Evolutionary conservation across 1,140 invertebrate species (phyloP).

Genomic region (Lamellibrachia luymesi): DNA sequence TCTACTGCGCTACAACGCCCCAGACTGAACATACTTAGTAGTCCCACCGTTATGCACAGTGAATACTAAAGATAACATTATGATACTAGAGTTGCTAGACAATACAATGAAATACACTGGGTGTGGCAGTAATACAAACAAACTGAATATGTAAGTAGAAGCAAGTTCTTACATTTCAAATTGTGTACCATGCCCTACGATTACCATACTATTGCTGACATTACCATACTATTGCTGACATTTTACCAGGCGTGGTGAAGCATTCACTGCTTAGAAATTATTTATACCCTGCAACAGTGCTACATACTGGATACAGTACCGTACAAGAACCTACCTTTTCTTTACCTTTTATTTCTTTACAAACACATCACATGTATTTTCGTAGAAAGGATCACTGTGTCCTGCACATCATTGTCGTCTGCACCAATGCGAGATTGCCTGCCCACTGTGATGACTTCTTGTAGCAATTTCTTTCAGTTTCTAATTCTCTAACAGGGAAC

Average conservation of each 20-base stretch:
- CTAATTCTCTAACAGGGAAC: not conserved
- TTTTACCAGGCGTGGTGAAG: not conserved
- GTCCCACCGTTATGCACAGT: not conserved
- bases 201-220: not conserved
- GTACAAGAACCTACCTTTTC: too few relatives aligned
- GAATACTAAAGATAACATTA: not conserved
- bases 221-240: not conserved
- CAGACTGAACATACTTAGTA: not conserved
- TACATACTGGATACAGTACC: not conserved
- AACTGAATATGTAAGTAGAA: not conserved
- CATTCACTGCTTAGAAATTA: not conserved
- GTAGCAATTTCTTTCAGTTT: not conserved
- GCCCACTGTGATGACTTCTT: not conserved
- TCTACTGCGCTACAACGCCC: too few relatives aligned
- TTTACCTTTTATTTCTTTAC: not conserved
- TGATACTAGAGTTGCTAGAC: not conserved
- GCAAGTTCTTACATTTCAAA: not conserved
- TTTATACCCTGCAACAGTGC: not conserved
- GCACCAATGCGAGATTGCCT: not conserved
- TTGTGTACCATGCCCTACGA: not conserved
- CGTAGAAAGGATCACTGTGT: not conserved
- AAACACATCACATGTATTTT: not conserved
- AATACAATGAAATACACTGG: not conserved
- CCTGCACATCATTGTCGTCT: not conserved
- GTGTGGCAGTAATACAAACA: not conserved